phyloP scores from a whole-genome alignment of 2,113 vertebrate genomes.

The Phalacrocorax brasilianus region DNA sequence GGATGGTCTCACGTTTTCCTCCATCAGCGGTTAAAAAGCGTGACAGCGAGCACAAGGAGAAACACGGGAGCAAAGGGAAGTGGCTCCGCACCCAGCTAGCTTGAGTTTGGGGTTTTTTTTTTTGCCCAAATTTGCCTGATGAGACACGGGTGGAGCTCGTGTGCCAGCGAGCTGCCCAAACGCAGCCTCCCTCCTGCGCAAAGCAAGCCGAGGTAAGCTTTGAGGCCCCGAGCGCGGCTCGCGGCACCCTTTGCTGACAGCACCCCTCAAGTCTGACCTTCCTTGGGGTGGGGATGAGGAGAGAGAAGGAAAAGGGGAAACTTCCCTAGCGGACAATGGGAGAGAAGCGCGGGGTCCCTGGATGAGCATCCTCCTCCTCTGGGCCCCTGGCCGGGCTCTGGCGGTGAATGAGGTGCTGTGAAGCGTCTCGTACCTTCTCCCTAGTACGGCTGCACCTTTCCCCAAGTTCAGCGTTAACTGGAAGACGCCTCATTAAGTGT shows the following conservation, averaged over 20 bases:
- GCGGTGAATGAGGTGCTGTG: neutral
- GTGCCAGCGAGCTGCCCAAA: neutral
- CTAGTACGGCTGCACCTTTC: neutral
- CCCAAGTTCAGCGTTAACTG: neutral
- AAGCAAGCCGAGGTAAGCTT: neutral
- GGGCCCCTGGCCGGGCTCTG: too few species aligned
- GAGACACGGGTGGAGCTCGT: fast-evolving
- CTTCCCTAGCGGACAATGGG: neutral
- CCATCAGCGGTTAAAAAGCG: neutral
- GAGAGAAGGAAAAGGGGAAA: neutral
- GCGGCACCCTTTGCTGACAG: neutral
- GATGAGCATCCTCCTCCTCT: neutral
- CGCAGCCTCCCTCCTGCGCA: neutral
- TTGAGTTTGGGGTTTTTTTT: too few species aligned
- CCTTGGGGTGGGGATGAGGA: neutral
- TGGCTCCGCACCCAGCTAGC: neutral
- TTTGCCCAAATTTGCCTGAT: fast-evolving
- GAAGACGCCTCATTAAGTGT: neutral
- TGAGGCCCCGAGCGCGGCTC: fast-evolving
- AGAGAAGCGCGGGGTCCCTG: too few species aligned
- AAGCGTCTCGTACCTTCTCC: neutral
- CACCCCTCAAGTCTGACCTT: neutral
- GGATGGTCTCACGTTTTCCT: neutral
- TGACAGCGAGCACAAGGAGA: neutral
- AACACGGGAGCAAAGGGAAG: neutral